phyloP scores from a whole-genome alignment of 2,113 vertebrate genomes.

The Gobiocypris rarus region DNA sequence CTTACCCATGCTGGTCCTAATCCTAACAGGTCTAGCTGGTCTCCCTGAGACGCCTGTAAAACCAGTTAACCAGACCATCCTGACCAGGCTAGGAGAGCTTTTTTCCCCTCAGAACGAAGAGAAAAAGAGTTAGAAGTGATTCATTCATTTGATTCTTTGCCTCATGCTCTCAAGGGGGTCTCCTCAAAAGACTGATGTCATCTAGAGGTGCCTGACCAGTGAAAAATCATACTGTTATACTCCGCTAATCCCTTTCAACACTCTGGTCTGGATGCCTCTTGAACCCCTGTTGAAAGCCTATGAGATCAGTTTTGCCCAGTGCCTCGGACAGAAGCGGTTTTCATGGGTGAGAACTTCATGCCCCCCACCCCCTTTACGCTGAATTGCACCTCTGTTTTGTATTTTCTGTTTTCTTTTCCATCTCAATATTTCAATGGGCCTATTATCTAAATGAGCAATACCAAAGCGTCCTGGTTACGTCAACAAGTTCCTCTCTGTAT shows the following conservation, averaged over 20 bases:
- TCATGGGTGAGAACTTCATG: not conserved
- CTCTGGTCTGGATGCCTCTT: not conserved
- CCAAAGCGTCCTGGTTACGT: constrained; percentile 3
- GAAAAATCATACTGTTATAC: not conserved
- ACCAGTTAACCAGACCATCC: not conserved
- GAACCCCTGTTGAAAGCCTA: not conserved
- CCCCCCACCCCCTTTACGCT: not conserved
- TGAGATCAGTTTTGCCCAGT: not conserved
- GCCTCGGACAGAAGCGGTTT: not conserved
- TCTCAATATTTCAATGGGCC: constrained; percentile 20
- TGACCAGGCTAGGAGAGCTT: not conserved
- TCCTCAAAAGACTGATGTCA: constrained; percentile 13
- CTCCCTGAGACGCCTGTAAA: too few relatives aligned
- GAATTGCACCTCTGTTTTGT: constrained; percentile 11
- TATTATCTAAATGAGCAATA: constrained; percentile 29
- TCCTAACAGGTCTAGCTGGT: too few relatives aligned
- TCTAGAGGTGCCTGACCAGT: not conserved
- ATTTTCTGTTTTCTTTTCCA: constrained; percentile 6
- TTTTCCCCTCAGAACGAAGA: not conserved
- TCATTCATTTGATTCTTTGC: not conserved
- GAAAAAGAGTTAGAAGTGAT: not conserved
- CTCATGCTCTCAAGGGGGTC: constrained; percentile 20
- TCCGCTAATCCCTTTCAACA: not conserved
- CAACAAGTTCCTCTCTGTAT: constrained; percentile 19
- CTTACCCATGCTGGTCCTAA: too few relatives aligned